A percentile compares a stretch with the other conserved stretches of the same genome.
These are phyloP conservation scores for Cheilosia variabilis DNA, from an alignment of 2,888 invertebrate genomes.

Conservation along the genomic window DNA sequence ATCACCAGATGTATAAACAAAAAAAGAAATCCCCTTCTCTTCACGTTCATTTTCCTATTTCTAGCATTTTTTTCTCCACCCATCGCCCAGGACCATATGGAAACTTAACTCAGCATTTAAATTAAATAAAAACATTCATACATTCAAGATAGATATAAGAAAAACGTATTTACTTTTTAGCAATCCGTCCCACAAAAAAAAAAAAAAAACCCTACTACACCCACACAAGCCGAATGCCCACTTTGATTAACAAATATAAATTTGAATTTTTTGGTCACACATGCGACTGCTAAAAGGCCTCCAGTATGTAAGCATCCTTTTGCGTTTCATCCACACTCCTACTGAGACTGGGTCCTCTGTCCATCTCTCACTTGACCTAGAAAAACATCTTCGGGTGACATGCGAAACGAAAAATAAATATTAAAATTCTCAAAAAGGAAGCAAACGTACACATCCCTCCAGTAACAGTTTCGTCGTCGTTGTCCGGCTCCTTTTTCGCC, in stretches of 20 bases:
- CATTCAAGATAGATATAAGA: constrained; percentile 1
- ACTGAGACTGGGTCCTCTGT: not conserved
- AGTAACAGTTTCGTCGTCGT: constrained; percentile 13
- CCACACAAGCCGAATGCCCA: constrained; percentile 15
- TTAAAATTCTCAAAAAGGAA: constrained; percentile 45
- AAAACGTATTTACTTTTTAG: constrained; percentile 19
- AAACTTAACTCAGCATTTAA: constrained; percentile 61
- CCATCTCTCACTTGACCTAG: constrained; percentile 63
- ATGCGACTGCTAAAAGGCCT: constrained; percentile 59
- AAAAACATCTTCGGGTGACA: constrained; percentile 71
- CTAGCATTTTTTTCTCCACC: not conserved
- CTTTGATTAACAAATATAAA: constrained; percentile 63
- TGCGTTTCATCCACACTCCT: not conserved
- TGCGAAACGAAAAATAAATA: constrained; percentile 64
- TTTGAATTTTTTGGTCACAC: constrained; percentile 63
- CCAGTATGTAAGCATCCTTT: constrained; percentile 25
- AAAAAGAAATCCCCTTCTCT: not conserved
- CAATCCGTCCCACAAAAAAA: not conserved
- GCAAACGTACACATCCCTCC: constrained; percentile 20
- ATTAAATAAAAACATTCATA: constrained; percentile 65
- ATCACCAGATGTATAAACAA: constrained; percentile 5
- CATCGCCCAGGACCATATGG: constrained; percentile 27
- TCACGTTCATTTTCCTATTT: not conserved
- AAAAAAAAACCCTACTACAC: not conserved
- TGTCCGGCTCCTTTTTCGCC: constrained; percentile 1